These are phyloP conservation scores for Anastatus disparis DNA, from an alignment of 1,140 invertebrate genomes.

Conservation along the genomic window DNA sequence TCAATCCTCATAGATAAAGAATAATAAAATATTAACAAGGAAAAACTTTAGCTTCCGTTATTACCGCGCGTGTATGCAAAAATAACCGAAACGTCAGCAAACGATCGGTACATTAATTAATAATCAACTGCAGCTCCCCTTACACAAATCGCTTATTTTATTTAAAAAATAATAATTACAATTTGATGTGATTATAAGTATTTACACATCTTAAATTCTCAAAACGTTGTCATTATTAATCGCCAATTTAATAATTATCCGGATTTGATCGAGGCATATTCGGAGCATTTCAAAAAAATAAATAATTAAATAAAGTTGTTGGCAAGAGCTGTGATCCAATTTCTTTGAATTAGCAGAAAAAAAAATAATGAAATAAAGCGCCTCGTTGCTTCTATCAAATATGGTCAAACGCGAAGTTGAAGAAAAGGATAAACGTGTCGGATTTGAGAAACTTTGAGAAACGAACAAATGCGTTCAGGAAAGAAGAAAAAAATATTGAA, in stretches of 20 bases:
- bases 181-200: too few relatives aligned
- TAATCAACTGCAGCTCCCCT: constrained; percentile 6
- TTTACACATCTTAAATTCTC: too few relatives aligned
- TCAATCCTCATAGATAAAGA: constrained; percentile 57
- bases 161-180: not conserved
- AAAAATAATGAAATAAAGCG: constrained; percentile 23
- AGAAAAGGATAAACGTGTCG: constrained; percentile 40
- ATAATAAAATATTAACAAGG: constrained; percentile 21
- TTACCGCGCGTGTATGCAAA: not conserved
- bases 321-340: constrained; percentile 56
- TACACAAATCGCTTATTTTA: not conserved
- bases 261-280: not conserved
- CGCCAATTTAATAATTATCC: too few relatives aligned
- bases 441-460: constrained; percentile 6
- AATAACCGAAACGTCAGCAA: not conserved
- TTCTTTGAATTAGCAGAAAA: constrained; percentile 32
- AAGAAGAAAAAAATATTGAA: constrained; percentile 39
- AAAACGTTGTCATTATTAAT: too few relatives aligned
- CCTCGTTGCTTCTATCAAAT: constrained; percentile 9
- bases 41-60: constrained; percentile 45
- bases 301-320: too few relatives aligned
- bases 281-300: constrained; percentile 4
- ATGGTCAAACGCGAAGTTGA: constrained; percentile 29
- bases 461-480: not conserved
- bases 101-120: constrained; percentile 44